These are phyloP conservation scores for Drosophila bocki DNA, from an alignment of 1,140 invertebrate species.

Conservation along the genomic window DNA sequence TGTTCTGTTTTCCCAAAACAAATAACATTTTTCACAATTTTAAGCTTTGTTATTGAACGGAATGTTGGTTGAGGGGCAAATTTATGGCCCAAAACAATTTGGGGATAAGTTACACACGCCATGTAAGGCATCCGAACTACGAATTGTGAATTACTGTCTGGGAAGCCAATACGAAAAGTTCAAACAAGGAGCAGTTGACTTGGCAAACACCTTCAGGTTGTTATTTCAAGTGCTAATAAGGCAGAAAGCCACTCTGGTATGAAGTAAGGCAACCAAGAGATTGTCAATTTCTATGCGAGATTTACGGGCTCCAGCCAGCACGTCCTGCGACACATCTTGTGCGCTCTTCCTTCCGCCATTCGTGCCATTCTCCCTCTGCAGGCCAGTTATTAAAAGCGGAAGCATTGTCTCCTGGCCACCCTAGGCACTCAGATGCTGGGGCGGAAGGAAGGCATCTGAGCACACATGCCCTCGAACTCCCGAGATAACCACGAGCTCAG, in stretches of 20 bases:
- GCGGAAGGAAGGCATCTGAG: conserved; percentile 30
- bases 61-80: neutral
- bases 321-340: conserved; percentile 49
- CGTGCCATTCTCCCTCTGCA: neutral
- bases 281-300: conserved; percentile 66
- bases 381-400: conserved; percentile 69
- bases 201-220: conserved; percentile 56
- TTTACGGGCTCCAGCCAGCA: conserved; percentile 51
- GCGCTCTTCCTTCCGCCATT: conserved; percentile 3
- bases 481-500: conserved; percentile 26
- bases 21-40: conserved; percentile 11
- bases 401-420: conserved; percentile 50
- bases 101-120: neutral
- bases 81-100: conserved; percentile 16
- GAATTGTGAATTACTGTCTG: neutral
- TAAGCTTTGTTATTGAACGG: neutral
- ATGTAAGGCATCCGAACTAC: neutral
- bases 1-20: conserved; percentile 4
- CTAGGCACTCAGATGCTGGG: neutral
- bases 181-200: conserved; percentile 8
- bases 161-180: neutral
- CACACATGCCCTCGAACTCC: conserved; percentile 3
- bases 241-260: conserved; percentile 19
- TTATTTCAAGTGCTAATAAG: conserved; percentile 58
- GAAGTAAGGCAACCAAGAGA: conserved; percentile 25